phyloP scores from a whole-genome alignment of 2,888 invertebrate genomes.

The Hoplodrina ambigua region DNA sequence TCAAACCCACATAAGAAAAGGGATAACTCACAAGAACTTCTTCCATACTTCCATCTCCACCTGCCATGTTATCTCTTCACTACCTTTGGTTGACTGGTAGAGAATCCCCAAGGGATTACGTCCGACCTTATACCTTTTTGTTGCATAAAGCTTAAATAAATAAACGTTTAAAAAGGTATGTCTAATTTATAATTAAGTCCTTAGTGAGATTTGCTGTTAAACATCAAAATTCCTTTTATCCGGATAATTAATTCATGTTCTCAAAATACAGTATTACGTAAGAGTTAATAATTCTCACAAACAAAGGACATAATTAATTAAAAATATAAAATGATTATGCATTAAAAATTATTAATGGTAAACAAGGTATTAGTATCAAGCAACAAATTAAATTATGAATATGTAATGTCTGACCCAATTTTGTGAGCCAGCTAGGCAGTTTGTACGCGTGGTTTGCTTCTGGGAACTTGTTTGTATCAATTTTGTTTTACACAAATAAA shows the following conservation, averaged over 20 bases:
- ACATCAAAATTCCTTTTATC: neutral
- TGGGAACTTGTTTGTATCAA: constrained; percentile 27
- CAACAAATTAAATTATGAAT: constrained; percentile 54
- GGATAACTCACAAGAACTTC: neutral
- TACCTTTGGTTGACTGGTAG: too few relatives aligned
- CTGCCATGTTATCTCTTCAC: too few relatives aligned
- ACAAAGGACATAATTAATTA: constrained; percentile 18
- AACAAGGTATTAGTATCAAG: constrained; percentile 31
- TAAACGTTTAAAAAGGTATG: neutral
- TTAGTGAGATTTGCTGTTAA: neutral
- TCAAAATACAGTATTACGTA: neutral
- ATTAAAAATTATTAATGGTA: constrained; percentile 16
- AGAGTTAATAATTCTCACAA: constrained; percentile 6
- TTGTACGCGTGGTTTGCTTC: constrained; percentile 25
- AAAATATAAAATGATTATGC: constrained; percentile 12
- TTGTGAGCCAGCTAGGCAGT: constrained; percentile 18
- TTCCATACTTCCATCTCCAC: too few relatives aligned
- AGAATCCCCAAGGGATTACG: too few relatives aligned
- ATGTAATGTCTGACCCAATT: constrained; percentile 51
- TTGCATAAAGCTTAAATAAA: too few relatives aligned
- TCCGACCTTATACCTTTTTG: too few relatives aligned
- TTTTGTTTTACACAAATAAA: constrained; percentile 16
- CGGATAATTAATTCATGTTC: neutral
- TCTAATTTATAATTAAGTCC: neutral
- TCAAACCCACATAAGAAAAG: neutral